These are phyloP conservation scores for Netelia inedita DNA, from an alignment of 2,888 invertebrate species.

Conservation along the genomic window DNA sequence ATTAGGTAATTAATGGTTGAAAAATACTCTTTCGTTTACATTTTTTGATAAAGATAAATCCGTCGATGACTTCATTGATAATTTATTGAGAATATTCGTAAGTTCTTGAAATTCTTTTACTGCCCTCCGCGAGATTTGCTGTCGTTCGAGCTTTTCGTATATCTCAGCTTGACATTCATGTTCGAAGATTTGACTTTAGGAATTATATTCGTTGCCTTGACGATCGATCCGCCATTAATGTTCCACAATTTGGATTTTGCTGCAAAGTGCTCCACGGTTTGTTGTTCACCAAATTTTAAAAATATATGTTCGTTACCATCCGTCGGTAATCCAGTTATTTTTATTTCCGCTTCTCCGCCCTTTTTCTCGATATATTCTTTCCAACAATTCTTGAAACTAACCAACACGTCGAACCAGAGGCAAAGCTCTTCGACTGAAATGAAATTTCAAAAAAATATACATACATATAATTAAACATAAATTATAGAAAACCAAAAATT, in stretches of 20 bases:
- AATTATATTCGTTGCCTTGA: slow-evolving; percentile 5
- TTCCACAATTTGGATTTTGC: slow-evolving; percentile 42
- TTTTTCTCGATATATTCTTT: slow-evolving; percentile 69
- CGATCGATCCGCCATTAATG: slow-evolving; percentile 1
- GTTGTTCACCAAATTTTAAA: neutral
- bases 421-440: slow-evolving; percentile 77
- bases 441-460: slow-evolving; percentile 12
- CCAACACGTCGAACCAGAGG: slow-evolving; percentile 76
- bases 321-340: neutral
- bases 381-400: slow-evolving; percentile 76
- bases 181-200: slow-evolving; percentile 31
- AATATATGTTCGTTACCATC: slow-evolving; percentile 18
- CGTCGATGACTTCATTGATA: neutral
- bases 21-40: neutral
- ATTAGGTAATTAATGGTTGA: neutral
- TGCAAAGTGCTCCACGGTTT: slow-evolving; percentile 22
- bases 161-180: slow-evolving; percentile 24
- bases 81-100: neutral
- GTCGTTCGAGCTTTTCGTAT: slow-evolving; percentile 50
- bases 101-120: slow-evolving; percentile 9
- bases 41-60: neutral
- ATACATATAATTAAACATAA: neutral
- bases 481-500: neutral
- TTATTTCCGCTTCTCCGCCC: neutral
- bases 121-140: slow-evolving; percentile 6